These are phyloP conservation scores for Rotaria socialis DNA, from an alignment of 2,888 invertebrate species.

Conservation along the genomic window DNA sequence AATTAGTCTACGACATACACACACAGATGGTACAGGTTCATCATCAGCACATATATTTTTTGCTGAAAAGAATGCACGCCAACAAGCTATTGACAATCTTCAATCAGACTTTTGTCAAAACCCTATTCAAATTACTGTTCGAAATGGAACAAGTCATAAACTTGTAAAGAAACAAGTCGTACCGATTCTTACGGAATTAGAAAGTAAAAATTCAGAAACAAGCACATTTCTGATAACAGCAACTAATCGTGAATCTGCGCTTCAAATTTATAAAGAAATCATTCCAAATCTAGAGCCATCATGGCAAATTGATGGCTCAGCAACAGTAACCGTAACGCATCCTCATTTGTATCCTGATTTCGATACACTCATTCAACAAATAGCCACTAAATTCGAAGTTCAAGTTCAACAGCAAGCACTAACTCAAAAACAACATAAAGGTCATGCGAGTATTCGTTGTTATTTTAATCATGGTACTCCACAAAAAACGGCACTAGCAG, in stretches of 20 bases:
- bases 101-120: conserved; percentile 6
- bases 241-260: background rate
- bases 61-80: background rate
- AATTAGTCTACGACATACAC: background rate
- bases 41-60: conserved; percentile 20
- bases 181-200: background rate
- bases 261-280: background rate
- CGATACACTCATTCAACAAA: conserved; percentile 16
- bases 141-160: background rate
- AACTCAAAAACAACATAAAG: no score
- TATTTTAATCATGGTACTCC: conserved; percentile 7
- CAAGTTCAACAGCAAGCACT: background rate
- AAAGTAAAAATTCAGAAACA: background rate
- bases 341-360: conserved; percentile 18
- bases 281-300: background rate
- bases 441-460: background rate
- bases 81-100: background rate
- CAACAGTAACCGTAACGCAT: conserved; percentile 8
- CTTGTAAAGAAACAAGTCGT: background rate
- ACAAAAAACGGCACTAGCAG: conserved; percentile 26
- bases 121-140: background rate
- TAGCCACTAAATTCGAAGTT: background rate
- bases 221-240: background rate
- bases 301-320: background rate
- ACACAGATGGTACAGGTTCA: conserved; percentile 4